Base-by-base conservation (phyloP, 1,140 invertebrate genomes). In the Aporrectodea caliginosa region DNA sequence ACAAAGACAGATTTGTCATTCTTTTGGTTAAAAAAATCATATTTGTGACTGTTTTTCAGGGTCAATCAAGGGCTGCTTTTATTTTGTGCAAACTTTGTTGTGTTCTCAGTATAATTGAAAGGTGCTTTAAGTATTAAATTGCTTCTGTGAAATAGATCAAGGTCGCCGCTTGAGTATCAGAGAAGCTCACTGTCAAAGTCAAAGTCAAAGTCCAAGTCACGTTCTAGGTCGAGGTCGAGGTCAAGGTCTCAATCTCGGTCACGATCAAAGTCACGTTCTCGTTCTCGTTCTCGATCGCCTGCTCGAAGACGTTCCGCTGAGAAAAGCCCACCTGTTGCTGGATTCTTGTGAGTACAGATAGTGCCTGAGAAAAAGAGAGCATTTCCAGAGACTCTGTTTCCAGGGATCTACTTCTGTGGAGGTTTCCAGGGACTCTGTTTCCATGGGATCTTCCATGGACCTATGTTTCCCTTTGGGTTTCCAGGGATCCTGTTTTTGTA, bases 281-380 rank as follows among this genome's bases (percentile, higher is more conserved):
- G 82, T 34, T 87, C 90, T 16, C 84, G 87, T n/a, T 89, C 88
- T 30, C 35, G 83, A 71, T 85, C 82, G 35, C 31, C 79, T 30
- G 84, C 83, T 1, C 83, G 82, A 73, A 82, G 29, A 72, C 81
- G 73, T 79, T 75, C 32, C 31, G 80, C 16, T 35, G 16, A 32
- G 16, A 35, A 35, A 12, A 76, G 12, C 14, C 75, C 16, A 69
- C 82, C 82, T 68, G 72, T 78, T 32, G 82, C 82, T 22, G 71
- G n/a, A 68, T 68, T 16, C n/a, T n/a, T 16, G 14, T n/a, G 14
- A n/a, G n/a, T 68, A 68, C n/a, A n/a, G n/a, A n/a, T n/a, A n/a
- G n/a, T n/a, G n/a, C n/a, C n/a, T n/a, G n/a, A n/a, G n/a, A n/a
- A n/a, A n/a, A n/a, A n/a, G n/a, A n/a, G n/a, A n/a, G n/a, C n/a